Base-by-base conservation (phyloP, 2,888 invertebrate genomes). In the Arctia plantaginis region DNA sequence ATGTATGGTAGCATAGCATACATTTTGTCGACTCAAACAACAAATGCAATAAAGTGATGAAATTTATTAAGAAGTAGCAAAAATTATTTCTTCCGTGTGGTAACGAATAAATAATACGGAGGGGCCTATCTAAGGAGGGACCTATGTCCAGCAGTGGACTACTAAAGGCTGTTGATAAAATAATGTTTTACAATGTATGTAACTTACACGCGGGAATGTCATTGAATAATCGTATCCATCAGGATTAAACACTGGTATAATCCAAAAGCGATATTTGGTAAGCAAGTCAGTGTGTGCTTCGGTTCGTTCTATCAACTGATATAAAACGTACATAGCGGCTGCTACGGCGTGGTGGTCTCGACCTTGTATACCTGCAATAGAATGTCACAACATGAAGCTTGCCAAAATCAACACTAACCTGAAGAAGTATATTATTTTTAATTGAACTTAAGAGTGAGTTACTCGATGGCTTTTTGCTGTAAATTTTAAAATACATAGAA, bases 221-320 rank as follows among this genome's bases (percentile, higher is more conserved):
- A 93, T 93, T 4, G 95, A 93, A 79, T 95, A 95, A 74, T 95
- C 95, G 78, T 95, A 95, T 75, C 95, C 95, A 80, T 95, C 95
- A 0, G 95, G 95, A 78, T 95, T 95, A 75, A 95, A 94, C 23
- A 95, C 93, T 10, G 95, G 95, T 71, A 95, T 90, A 18, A 95
- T 79, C 95, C 95, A 95, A 80, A 95, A 95, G 0, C 95, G 90
- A 78, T 90, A 95, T 83, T 92, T 93, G 0, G 87, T 83, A 0
- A 95, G 88, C 66, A 95, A 79, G 77, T 95, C 94, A 0, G 88
- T 7, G 75, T 95, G 94, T 23, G 89, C 80, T 3, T 93, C 92
- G 39, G 90, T 93, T 12, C 90, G 90, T 80, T 95, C 95, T 76
- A 95, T 91, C 41, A 95, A 83, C 82, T 95, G 94, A 72, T 93